Conservation (phyloP, 1,140 invertebrate species). For the Bicyclus anynana region DNA sequence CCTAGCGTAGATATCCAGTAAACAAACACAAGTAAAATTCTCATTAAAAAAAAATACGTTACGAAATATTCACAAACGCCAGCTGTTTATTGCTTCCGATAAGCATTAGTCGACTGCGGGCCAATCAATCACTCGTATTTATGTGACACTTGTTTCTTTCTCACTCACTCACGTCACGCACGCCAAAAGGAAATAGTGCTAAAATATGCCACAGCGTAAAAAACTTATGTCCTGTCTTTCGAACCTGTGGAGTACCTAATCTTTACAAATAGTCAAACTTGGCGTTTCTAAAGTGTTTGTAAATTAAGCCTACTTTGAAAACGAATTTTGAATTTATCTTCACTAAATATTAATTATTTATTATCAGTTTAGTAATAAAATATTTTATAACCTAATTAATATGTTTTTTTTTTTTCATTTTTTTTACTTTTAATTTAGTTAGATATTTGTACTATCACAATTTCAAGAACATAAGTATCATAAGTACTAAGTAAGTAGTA, state of each 20-base stretch:
- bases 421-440: no score
- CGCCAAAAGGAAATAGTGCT: neutral
- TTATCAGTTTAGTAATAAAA: no score
- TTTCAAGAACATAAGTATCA: no score
- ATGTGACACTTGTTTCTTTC: constrained; percentile 62
- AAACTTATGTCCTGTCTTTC: constrained; percentile 20
- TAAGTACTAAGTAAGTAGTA: no score
- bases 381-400: no score
- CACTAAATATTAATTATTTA: no score
- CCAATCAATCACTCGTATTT: constrained; percentile 71
- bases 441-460: no score
- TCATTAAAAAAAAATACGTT: neutral
- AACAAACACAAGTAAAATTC: neutral
- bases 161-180: constrained; percentile 38
- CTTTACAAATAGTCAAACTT: neutral
- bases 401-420: no score
- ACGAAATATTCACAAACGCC: constrained; percentile 35
- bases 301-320: no score
- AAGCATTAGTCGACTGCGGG: constrained; percentile 66
- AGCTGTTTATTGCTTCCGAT: constrained; percentile 71
- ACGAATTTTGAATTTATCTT: no score
- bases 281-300: no score
- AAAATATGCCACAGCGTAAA: constrained; percentile 31
- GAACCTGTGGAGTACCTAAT: neutral
- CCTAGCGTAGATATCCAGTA: neutral